phyloP scores from a whole-genome alignment of 2,888 invertebrate species.

The Seira ritae region DNA sequence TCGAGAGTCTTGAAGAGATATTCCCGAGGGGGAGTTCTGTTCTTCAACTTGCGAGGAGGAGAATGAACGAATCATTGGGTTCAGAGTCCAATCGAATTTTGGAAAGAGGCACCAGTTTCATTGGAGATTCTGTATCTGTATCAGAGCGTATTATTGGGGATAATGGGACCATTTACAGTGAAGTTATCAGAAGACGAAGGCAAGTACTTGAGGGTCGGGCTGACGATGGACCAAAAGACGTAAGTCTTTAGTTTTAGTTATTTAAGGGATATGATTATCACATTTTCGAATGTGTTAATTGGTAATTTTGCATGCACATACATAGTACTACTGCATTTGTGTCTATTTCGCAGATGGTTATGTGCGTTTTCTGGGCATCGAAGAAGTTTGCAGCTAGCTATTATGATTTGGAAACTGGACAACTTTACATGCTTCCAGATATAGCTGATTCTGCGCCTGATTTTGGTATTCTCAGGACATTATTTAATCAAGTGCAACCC shows the following conservation, averaged over 20 bases:
- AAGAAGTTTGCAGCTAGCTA: conserved; percentile 85
- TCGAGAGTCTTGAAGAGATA: conserved; percentile 12
- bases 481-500: conserved; percentile 81
- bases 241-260: not conserved
- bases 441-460: conserved; percentile 81
- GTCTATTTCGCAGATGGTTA: conserved; percentile 77
- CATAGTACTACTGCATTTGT: not conserved
- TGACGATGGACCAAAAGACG: conserved; percentile 35
- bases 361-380: conserved; percentile 82
- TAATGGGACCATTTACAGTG: conserved; percentile 42
- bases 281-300: not conserved
- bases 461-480: conserved; percentile 79
- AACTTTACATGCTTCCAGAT: conserved; percentile 83
- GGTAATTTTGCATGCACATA: not conserved
- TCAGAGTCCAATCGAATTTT: not conserved
- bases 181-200: conserved; percentile 36
- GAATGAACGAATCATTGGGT: not conserved
- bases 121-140: no score
- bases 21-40: conserved; percentile 21
- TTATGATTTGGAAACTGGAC: conserved; percentile 82
- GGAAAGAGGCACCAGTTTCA: no score
- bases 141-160: conserved; percentile 29
- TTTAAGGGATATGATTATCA: not conserved
- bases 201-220: conserved; percentile 38
- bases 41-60: not conserved